Percentiles rank a stretch among this genome's conserved stretches.
These are phyloP conservation scores for Strigamia transsilvanica DNA, from an alignment of 2,888 invertebrate genomes.

Conservation along the genomic window DNA sequence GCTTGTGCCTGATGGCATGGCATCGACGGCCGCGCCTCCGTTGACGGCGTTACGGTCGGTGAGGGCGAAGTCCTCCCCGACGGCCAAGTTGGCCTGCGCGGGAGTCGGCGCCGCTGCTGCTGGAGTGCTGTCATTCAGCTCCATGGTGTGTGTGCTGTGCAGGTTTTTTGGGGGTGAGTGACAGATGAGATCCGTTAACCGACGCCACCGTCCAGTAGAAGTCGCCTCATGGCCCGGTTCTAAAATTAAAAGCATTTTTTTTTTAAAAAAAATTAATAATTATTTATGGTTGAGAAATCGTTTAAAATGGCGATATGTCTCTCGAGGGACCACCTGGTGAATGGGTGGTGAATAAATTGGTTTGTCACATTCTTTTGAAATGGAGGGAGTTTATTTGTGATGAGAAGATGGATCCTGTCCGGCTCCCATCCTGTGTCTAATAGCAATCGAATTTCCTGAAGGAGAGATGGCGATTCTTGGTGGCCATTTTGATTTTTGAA, in stretches of 20 bases:
- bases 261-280: not conserved
- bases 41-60: constrained; percentile 34
- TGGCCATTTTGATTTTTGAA: not conserved
- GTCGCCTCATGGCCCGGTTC: constrained; percentile 1
- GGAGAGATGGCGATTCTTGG: not conserved
- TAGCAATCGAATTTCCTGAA: constrained; percentile 38
- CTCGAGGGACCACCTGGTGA: too few relatives aligned
- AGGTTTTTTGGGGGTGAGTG: constrained; percentile 19
- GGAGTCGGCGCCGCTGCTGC: constrained; percentile 37
- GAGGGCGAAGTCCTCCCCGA: constrained; percentile 46
- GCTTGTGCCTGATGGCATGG: constrained; percentile 22
- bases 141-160: constrained; percentile 13
- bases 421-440: constrained; percentile 2
- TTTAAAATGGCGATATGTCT: not conserved
- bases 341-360: not conserved
- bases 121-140: constrained; percentile 26
- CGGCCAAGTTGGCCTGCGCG: constrained; percentile 37
- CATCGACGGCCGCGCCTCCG: constrained; percentile 48
- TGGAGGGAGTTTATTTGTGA: not conserved
- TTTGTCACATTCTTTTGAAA: not conserved
- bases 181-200: constrained; percentile 37
- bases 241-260: not conserved
- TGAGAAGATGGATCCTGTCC: constrained; percentile 5
- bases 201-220: constrained; percentile 22
- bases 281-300: not conserved